Evolutionary conservation across 2,113 vertebrate genomes (phyloP), one percentile per base, ranked within the genome.

Genomic region (Hippocampus mohnikei): DNA sequence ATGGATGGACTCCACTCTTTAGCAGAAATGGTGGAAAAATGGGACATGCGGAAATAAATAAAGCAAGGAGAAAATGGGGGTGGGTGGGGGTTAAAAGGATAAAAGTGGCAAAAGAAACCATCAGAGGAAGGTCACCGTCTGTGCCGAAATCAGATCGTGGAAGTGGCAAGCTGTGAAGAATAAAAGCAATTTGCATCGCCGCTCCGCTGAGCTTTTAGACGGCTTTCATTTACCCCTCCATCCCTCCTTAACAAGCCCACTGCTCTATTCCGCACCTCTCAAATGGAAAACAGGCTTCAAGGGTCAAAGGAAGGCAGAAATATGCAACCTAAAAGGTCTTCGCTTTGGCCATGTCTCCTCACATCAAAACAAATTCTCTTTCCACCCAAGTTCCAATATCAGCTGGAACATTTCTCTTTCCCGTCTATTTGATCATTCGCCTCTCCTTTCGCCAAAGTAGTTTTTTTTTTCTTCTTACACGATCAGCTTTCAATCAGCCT

Each of bases 161-260:
- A 79, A 72, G 71, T 73, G 80, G 78, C 75, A 77, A 85, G 76
- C 79, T 70, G 58, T 62, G 72, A 75, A 60, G 86, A 85, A 84
- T 85, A 83, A 85, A 80, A 83, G 81, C 71, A 78, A 89, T 87
- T 89, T 91, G 80, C 87, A 91, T 91, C 78, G 58, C 75, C 64
- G 78, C 76, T 81, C 77, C 72, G 69, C 79, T 77, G 86, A 88
- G 83, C 83, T 84, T 89, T 81, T 52, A 58, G 67, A 58, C 66
- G 80, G 73, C 83, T 89, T 90, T 89, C 71, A 88, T 88, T 84
- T 79, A 84, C 70, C 71, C 74, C 64, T 50, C 23, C 23, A 3
- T 20, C 48, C 8, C 13, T 21, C 23, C 60, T 37, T 52, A 40
- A 40, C 53, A 18, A 23, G 70, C 59, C 68, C 70, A 25, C 67